Evolutionary conservation across 2,888 invertebrate species (phyloP).

Genomic region (Drosophila pullipes): DNA sequence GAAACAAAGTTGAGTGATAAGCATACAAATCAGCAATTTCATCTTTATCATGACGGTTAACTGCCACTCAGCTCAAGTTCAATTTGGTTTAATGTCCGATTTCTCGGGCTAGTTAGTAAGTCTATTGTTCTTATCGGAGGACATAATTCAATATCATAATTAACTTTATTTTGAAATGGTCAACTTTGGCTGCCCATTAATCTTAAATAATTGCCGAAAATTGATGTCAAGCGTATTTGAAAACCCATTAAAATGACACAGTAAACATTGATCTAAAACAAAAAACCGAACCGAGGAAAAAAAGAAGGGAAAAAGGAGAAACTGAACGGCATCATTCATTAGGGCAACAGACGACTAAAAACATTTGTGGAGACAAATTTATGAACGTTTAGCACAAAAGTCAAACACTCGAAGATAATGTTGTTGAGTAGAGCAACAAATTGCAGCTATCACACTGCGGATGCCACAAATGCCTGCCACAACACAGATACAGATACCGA

Average conservation of each 20-base stretch:
- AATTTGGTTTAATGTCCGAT: conserved; percentile 43
- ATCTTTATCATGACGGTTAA: conserved; percentile 14
- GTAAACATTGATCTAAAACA: conserved; percentile 53
- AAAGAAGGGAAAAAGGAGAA: conserved; percentile 20
- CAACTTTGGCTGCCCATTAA: conserved; percentile 71
- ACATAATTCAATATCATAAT: conserved; percentile 64
- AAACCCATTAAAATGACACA: conserved; percentile 68
- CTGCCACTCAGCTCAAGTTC: conserved; percentile 20
- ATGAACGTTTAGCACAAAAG: conserved; percentile 82
- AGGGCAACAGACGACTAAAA: conserved; percentile 49
- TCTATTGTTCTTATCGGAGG: conserved; percentile 42
- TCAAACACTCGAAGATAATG: conserved; percentile 80
- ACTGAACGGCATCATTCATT: conserved; percentile 51
- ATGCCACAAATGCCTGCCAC: conserved; percentile 61
- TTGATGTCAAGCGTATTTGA: conserved; percentile 78
- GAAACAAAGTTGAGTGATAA: conserved; percentile 6
- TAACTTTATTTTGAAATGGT: conserved; percentile 52
- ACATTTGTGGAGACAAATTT: conserved; percentile 81
- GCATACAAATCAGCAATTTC: not conserved
- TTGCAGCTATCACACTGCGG: conserved; percentile 79
- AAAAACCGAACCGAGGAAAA: not conserved
- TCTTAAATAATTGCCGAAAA: conserved; percentile 80
- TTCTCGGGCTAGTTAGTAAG: conserved; percentile 48
- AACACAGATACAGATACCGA: conserved; percentile 13
- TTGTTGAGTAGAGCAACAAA: conserved; percentile 76